Evolutionary conservation across 2,797 vertebrate genomes (phyloP), one percentile per base, ranked within the genome.

Genomic region (Pangasius krempfi): DNA sequence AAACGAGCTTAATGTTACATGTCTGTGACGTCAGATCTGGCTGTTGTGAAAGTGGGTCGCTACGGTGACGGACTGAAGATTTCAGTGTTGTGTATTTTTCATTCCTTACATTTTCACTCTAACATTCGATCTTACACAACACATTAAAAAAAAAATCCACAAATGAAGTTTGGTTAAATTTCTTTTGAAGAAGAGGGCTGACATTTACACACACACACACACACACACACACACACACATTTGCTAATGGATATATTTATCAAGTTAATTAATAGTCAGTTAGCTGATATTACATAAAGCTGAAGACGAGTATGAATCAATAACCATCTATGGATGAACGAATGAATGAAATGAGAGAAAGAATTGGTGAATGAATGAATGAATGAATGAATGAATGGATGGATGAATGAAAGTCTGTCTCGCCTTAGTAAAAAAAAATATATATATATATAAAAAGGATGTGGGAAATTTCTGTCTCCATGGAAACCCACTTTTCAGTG

Each of bases 401-500:
- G 44, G 52, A 33, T 27, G 76, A 52, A 68, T 50, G 27, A 52
- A 30, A 54, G 56, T 5, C 27, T 27, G 56, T 40, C 13, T 76
- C 40, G 20, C 9, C 8, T 75, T 40, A 81, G 68, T 50, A 73
- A 64, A 58, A 44, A 64, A 85, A 73, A 50, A 54, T 13, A 60
- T 62, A 93, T 91, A 91, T 73, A 95, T 94, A 73, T 44, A 76
- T 56, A 89, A 83, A 89, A 93, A 92, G 91, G 73, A 95, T 95
- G 94, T 95, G 94, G 94, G 93, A 94, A 95, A 94, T 94, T 94
- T 94, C 92, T 94, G 95, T 96, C 94, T 95, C 96, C 95, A 96
- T 96, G 95, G 95, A 94, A 95, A 96, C 95, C 92, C 93, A 94
- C 93, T 96, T 95, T 94, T 94, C 92, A 92, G 92, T 88, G 93